Percentiles rank a stretch among this genome's conserved stretches.
phyloP scores from a whole-genome alignment of 2,888 invertebrate species.

The Drosophila seclusa region DNA sequence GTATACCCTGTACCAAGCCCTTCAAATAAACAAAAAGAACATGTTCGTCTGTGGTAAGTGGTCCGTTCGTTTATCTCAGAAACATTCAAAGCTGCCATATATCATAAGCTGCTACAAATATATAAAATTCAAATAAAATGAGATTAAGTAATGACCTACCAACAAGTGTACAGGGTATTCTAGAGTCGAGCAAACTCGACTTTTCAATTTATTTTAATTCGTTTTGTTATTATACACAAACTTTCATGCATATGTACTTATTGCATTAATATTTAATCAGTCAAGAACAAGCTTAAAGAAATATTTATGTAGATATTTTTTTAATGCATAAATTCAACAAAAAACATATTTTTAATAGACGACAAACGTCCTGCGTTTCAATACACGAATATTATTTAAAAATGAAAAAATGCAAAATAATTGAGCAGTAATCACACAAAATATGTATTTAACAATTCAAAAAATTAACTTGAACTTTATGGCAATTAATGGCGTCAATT shows the following conservation, averaged over 20 bases:
- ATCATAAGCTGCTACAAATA: background rate
- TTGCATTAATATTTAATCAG: slow-evolving; percentile 2
- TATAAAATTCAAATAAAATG: background rate
- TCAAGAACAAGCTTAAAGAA: slow-evolving; percentile 12
- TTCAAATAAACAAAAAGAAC: no score
- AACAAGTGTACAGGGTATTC: slow-evolving; percentile 15
- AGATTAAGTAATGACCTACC: background rate
- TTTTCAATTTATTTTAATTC: background rate
- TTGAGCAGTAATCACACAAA: slow-evolving; percentile 18
- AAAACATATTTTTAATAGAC: slow-evolving; percentile 53
- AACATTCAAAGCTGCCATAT: slow-evolving; percentile 4
- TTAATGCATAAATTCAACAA: slow-evolving; percentile 24
- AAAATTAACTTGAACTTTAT: slow-evolving; percentile 44
- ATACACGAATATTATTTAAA: slow-evolving; percentile 34
- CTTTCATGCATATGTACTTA: slow-evolving; percentile 1
- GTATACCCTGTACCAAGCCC: slow-evolving; percentile 15
- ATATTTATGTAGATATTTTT: slow-evolving; percentile 64
- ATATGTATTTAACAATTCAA: slow-evolving; percentile 33
- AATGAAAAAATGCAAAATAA: slow-evolving; percentile 4
- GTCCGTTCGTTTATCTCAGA: slow-evolving; percentile 9
- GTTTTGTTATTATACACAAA: slow-evolving; percentile 10
- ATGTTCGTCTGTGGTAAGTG: slow-evolving; percentile 1
- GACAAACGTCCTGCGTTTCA: slow-evolving; percentile 52
- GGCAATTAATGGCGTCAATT: slow-evolving; percentile 79
- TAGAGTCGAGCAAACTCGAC: slow-evolving; percentile 24